Evolutionary conservation across 2,888 invertebrate species (phyloP), one percentile per base, ranked within the genome.

Genomic region (Aphelenchoides bicaudatus): DNA sequence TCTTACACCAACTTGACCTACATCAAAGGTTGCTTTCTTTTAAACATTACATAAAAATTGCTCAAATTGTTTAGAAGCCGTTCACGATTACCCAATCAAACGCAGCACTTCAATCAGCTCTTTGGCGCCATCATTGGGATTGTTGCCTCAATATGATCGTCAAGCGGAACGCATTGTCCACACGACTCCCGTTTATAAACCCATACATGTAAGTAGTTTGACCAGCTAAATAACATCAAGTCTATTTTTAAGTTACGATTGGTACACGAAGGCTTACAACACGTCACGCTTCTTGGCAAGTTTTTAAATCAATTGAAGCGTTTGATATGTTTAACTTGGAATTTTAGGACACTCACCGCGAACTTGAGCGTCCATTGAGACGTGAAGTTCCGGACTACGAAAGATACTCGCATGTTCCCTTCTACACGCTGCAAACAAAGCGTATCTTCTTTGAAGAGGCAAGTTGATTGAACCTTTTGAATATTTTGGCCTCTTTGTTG

Each of bases 1-100:
- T 74, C 74, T 10, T 72, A 66, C 69, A 75, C 75, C 19, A 78
- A 78, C 54, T 56, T 78, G 59, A 78, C 78, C 34, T 78, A 75
- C 58, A 63, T 74, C 56, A 65, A 63, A 48, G n/a, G n/a, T n/a
- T n/a, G n/a, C n/a, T n/a, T n/a, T n/a, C n/a, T n/a, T n/a, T n/a
- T n/a, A n/a, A n/a, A n/a, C n/a, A n/a, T n/a, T n/a, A n/a, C n/a
- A n/a, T n/a, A n/a, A n/a, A n/a, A n/a, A n/a, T n/a, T n/a, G n/a
- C n/a, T n/a, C n/a, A n/a, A n/a, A n/a, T n/a, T n/a, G n/a, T n/a
- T n/a, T n/a, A n/a, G 74, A 72, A 55, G 58, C 67, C 2, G 54
- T 61, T 28, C 67, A 61, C 60, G 64, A 64, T 34, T 55, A 66
- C 25, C 66, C 66, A 3, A 66, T 74, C 25, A 65, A 59, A 69